phyloP scores from a whole-genome alignment of 2,113 vertebrate species.

The Halichoeres trimaculatus region DNA sequence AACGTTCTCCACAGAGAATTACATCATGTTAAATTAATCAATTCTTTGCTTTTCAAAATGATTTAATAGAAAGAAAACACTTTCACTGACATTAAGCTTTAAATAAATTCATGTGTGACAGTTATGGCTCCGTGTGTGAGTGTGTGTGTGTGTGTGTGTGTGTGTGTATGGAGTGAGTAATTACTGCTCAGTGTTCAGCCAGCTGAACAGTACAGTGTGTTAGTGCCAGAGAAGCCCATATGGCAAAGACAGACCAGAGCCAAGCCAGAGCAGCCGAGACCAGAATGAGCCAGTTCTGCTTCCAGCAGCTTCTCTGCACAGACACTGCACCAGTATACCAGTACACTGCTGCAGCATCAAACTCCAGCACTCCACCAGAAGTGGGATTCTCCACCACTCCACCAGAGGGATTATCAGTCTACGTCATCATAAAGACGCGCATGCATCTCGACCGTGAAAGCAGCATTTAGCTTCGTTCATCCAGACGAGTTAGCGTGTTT shows the following conservation, averaged over 20 bases:
- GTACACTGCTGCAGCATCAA: not conserved
- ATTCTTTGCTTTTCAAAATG: no score
- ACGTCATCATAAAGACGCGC: no score
- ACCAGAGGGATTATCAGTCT: no score
- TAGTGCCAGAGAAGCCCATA: constrained; percentile 46
- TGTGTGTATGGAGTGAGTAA: constrained; percentile 14
- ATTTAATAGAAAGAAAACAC: no score
- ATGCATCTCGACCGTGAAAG: no score
- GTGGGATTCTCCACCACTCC: no score
- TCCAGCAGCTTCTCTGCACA: constrained; percentile 21
- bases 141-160: not conserved
- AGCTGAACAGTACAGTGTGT: constrained; percentile 35
- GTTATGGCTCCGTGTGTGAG: constrained; percentile 4
- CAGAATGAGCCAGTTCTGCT: constrained; percentile 11
- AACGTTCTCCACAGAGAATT: no score
- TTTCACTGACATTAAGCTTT: not conserved
- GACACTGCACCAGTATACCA: constrained; percentile 3
- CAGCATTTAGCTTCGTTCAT: no score
- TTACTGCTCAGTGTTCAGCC: constrained; percentile 49
- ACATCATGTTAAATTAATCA: no score
- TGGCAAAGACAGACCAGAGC: constrained; percentile 17
- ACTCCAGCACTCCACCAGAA: no score
- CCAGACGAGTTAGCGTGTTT: no score
- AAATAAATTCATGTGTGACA: not conserved
- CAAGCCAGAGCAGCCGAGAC: constrained; percentile 31